Conservation (phyloP, 1,140 invertebrate genomes). For the Globodera ellingtonae region DNA sequence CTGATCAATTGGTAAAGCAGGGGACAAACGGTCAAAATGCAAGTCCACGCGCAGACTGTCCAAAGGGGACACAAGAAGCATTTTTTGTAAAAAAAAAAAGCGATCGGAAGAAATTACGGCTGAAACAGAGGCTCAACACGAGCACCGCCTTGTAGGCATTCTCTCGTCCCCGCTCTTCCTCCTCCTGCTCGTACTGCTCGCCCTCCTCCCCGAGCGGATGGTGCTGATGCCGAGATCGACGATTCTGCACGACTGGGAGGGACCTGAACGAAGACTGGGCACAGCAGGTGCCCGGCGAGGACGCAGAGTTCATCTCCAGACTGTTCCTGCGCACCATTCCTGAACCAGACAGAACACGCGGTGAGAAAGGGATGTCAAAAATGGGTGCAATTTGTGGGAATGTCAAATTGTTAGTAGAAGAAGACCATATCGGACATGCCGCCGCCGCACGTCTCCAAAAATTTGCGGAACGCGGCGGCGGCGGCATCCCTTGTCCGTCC, state of each 20-base stretch:
- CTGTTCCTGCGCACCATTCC: not conserved
- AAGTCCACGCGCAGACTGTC: constrained; percentile 42
- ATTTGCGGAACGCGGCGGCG: no score
- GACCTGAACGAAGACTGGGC: not conserved
- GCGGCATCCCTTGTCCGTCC: no score
- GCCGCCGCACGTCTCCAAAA: no score
- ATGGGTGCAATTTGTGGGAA: no score
- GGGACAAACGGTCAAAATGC: constrained; percentile 39
- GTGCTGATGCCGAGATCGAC: not conserved
- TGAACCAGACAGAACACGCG: not conserved
- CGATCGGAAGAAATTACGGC: constrained; percentile 10
- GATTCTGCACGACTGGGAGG: not conserved
- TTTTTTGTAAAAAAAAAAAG: constrained; percentile 4
- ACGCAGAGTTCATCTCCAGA: not conserved
- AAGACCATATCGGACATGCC: no score
- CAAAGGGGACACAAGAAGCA: not conserved
- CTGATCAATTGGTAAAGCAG: constrained; percentile 49
- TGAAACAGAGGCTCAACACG: constrained; percentile 44
- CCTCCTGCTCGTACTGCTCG: not conserved
- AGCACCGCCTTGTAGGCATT: constrained; percentile 50
- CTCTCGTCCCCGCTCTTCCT: constrained; percentile 40
- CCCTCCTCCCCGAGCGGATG: not conserved
- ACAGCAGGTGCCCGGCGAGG: not conserved
- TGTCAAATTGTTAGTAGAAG: no score
- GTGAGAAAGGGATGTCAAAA: no score